Evolutionary conservation across 1,140 invertebrate genomes (phyloP).

Genomic region (Penaeus chinensis): DNA sequence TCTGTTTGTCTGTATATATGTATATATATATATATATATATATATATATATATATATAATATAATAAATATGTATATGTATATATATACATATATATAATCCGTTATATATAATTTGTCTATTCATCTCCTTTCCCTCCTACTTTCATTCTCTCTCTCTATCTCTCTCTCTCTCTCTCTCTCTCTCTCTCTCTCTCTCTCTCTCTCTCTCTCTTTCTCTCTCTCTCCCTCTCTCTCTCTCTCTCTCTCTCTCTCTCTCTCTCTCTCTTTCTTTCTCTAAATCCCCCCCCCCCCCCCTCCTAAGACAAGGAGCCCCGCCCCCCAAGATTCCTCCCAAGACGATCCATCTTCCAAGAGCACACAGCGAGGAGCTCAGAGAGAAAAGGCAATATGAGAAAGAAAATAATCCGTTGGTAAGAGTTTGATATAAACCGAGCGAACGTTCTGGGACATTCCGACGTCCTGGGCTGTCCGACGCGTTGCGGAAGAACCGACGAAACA

Average conservation of each 20-base stretch:
- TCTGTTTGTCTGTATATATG: neutral
- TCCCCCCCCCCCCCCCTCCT: neutral
- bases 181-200: neutral
- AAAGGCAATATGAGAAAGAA: neutral
- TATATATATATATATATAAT: no score
- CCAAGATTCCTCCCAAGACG: neutral
- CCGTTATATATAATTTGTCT: no score
- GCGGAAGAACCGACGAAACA: neutral
- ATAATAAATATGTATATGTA: no score
- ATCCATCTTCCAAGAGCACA: neutral
- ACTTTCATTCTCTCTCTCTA: slow-evolving; percentile 5
- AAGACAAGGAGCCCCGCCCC: slow-evolving; percentile 6
- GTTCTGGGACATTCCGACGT: neutral
- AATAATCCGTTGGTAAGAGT: slow-evolving; percentile 14
- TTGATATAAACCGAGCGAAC: slow-evolving; percentile 43
- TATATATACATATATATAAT: no score
- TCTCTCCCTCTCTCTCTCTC: neutral
- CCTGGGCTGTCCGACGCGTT: neutral
- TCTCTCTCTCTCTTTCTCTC: neutral
- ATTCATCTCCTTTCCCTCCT: neutral
- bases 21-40: no score
- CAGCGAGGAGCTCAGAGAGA: neutral
- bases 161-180: neutral
- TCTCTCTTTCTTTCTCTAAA: neutral
- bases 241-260: slow-evolving; percentile 1